Evolutionary conservation across 2,888 invertebrate species (phyloP).

Genomic region (Pristionchus arcanus): DNA sequence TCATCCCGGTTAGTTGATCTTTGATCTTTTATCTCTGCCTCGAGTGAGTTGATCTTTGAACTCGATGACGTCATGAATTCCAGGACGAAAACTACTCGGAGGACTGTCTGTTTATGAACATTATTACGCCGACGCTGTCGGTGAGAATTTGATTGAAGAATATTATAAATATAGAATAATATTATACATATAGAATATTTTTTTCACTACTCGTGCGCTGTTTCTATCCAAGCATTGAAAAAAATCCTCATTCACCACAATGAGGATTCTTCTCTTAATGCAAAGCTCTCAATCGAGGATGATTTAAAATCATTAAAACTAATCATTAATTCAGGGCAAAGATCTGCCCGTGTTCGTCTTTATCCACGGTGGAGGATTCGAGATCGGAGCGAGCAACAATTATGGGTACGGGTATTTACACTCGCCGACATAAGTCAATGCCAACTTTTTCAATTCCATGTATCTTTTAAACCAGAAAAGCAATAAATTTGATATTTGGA

Average conservation of each 20-base stretch:
- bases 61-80: background rate
- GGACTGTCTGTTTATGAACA: slow-evolving; percentile 70
- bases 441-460: no score
- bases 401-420: slow-evolving; percentile 57
- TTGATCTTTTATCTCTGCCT: background rate
- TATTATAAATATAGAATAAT: no score
- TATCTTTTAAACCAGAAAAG: no score
- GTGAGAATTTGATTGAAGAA: background rate
- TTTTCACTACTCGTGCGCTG: background rate
- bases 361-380: slow-evolving; percentile 70
- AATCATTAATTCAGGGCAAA: slow-evolving; percentile 52
- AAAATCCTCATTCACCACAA: no score
- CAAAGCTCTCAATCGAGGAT: background rate
- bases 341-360: slow-evolving; percentile 66
- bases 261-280: no score
- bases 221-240: no score
- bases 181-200: no score
- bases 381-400: slow-evolving; percentile 63
- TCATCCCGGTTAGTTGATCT: background rate
- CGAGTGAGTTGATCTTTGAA: background rate
- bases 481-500: no score
- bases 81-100: slow-evolving; percentile 66
- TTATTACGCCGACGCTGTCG: slow-evolving; percentile 62
- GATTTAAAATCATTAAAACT: background rate
- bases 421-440: no score